A percentile compares a stretch with the other conserved stretches of the same genome.
Evolutionary conservation across 2,888 invertebrate species (phyloP).

Genomic region (Sicus ferrugineus): DNA sequence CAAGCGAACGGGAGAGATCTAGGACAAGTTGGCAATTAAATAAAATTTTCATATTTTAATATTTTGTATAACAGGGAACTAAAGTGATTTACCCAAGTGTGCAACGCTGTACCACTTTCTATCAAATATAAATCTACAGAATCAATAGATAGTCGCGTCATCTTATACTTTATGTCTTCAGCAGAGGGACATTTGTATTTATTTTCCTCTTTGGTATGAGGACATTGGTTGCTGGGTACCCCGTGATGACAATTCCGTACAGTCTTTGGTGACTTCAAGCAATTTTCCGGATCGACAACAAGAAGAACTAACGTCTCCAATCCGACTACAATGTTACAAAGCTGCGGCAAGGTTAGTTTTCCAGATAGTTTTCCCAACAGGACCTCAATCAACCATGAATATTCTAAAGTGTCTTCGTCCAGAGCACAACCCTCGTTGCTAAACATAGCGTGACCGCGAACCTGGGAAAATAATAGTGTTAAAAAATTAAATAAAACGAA

Average conservation of each 20-base stretch:
- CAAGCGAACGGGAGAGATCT: slow-evolving; percentile 85
- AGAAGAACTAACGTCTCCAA: slow-evolving; percentile 88
- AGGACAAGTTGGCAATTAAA: slow-evolving; percentile 24
- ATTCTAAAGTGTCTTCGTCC: slow-evolving; percentile 95
- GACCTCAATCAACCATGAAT: slow-evolving; percentile 96
- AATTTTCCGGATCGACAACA: slow-evolving; percentile 89
- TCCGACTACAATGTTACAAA: slow-evolving; percentile 86
- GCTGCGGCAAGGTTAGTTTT: slow-evolving; percentile 85
- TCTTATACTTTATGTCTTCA: slow-evolving; percentile 90
- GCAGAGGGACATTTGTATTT: slow-evolving; percentile 81
- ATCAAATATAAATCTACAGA: slow-evolving; percentile 89
- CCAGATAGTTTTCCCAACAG: slow-evolving; percentile 94
- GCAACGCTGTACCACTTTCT: slow-evolving; percentile 86
- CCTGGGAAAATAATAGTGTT: slow-evolving; percentile 63
- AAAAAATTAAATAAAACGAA: background rate
- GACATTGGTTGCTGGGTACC: slow-evolving; percentile 73
- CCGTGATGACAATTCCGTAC: slow-evolving; percentile 83
- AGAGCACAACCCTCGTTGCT: slow-evolving; percentile 89
- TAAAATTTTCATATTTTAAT: background rate
- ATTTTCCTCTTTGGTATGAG: slow-evolving; percentile 73
- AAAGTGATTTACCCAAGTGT: slow-evolving; percentile 73
- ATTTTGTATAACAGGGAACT: background rate
- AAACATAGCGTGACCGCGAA: slow-evolving; percentile 95
- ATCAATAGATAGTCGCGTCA: slow-evolving; percentile 89
- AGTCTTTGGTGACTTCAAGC: slow-evolving; percentile 81